Conservation (phyloP, 2,888 invertebrate genomes). For the Megastigmus dorsalis region DNA sequence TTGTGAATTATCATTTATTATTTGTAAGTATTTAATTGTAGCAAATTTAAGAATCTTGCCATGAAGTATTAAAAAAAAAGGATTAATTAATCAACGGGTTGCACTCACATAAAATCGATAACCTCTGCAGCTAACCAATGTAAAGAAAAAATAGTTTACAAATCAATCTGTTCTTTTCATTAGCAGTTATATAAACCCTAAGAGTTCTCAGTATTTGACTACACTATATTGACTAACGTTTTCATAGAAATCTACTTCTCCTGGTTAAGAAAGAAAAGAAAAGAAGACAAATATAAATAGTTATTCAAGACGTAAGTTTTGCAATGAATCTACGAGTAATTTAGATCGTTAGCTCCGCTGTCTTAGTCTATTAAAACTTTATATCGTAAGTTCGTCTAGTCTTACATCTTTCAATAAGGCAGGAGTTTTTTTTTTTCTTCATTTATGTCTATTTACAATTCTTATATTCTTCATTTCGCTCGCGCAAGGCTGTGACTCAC, state of each 20-base stretch:
- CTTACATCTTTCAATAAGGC: conserved; percentile 72
- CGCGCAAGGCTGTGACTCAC: conserved; percentile 46
- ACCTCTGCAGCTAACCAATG: too few species aligned
- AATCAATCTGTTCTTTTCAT: conserved; percentile 17
- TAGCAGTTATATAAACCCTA: conserved; percentile 18
- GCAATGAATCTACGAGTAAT: conserved; percentile 17
- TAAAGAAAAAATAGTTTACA: too few species aligned
- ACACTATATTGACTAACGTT: conserved; percentile 67
- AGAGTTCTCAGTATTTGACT: conserved; percentile 46
- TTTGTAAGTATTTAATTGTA: too few species aligned
- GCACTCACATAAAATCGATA: too few species aligned
- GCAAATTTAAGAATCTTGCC: too few species aligned
- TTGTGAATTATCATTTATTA: too few species aligned
- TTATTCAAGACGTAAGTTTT: background rate
- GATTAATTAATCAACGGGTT: too few species aligned
- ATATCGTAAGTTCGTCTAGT: conserved; percentile 67
- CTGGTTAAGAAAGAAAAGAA: conserved; percentile 21
- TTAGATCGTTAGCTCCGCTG: conserved; percentile 61
- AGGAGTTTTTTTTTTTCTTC: conserved; percentile 65
- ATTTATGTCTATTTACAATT: conserved; percentile 64
- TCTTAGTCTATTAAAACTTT: conserved; percentile 61
- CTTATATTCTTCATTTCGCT: conserved; percentile 49
- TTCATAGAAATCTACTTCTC: conserved; percentile 21
- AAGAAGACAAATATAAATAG: conserved; percentile 24
- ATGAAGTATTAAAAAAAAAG: too few species aligned